Percentiles rank a stretch among this genome's conserved stretches.
These are phyloP conservation scores for Latrodectus hesperus DNA, from an alignment of 2,888 invertebrate genomes.

Conservation along the genomic window DNA sequence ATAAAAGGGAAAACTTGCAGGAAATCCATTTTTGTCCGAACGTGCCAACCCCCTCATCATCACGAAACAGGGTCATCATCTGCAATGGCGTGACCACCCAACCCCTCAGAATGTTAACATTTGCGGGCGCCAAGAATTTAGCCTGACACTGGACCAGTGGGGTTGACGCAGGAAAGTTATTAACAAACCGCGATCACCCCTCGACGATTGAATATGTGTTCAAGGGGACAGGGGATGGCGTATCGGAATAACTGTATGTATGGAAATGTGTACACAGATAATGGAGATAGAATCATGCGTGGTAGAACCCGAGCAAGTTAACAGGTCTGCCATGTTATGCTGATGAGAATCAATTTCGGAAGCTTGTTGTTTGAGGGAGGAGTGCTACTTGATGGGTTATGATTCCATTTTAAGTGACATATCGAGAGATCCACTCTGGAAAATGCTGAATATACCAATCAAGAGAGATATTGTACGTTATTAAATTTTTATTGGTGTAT, in stretches of 20 bases:
- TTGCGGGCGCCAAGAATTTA: conserved; percentile 9
- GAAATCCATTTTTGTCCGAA: conserved; percentile 17
- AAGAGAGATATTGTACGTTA: too few relatives aligned
- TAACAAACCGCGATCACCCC: conserved; percentile 4
- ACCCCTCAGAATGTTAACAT: conserved; percentile 1
- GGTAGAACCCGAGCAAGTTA: not conserved
- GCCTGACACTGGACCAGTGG: not conserved
- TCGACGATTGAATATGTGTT: not conserved
- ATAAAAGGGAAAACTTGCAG: not conserved
- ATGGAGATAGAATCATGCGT: not conserved
- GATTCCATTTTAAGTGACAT: not conserved
- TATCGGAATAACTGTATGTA: not conserved
- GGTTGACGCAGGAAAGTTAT: conserved; percentile 24
- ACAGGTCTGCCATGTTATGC: not conserved
- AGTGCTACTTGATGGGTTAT: not conserved
- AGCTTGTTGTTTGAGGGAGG: not conserved
- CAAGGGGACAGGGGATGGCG: not conserved
- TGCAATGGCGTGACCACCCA: not conserved
- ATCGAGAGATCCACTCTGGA: too few relatives aligned
- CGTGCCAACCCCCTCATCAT: conserved; percentile 19
- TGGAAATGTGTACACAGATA: not conserved
- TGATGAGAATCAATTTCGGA: not conserved
- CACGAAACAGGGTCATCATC: conserved; percentile 32
- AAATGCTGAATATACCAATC: too few relatives aligned
- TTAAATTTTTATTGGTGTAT: too few relatives aligned